Evolutionary conservation across 2,113 vertebrate species (phyloP).

Genomic region (Ammodytes marinus): DNA sequence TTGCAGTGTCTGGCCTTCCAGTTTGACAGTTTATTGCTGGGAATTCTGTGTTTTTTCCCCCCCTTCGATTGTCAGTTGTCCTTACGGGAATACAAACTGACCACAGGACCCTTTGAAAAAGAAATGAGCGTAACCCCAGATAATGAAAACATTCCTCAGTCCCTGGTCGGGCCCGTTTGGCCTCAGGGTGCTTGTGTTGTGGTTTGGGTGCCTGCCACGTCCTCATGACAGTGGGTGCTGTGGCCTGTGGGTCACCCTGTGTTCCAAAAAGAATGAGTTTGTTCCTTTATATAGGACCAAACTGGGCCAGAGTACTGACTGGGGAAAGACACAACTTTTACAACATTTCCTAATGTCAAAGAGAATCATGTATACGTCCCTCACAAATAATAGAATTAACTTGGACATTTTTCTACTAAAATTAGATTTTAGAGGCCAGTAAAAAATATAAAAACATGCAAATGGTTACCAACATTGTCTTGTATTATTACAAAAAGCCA

Average conservation of each 20-base stretch:
- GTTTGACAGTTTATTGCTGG: constrained; percentile 28
- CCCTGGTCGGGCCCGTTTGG: constrained; percentile 37
- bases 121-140: constrained; percentile 40
- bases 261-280: constrained; percentile 42
- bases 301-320: constrained; percentile 12
- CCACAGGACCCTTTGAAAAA: constrained; percentile 51
- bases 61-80: constrained; percentile 41
- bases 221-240: constrained; percentile 53
- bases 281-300: constrained; percentile 1
- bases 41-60: constrained; percentile 39
- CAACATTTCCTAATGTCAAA: constrained; percentile 41
- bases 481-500: constrained; percentile 20
- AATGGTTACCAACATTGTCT: constrained; percentile 28
- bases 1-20: too few species aligned
- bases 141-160: constrained; percentile 61
- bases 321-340: constrained; percentile 49
- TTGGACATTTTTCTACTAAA: constrained; percentile 52
- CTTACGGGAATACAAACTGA: background rate
- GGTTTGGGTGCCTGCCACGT: constrained; percentile 41
- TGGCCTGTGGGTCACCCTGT: constrained; percentile 41
- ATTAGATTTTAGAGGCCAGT: constrained; percentile 42
- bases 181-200: constrained; percentile 51
- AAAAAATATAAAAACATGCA: constrained; percentile 46
- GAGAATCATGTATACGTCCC: constrained; percentile 22
- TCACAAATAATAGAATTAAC: constrained; percentile 37